phyloP scores from a whole-genome alignment of 2,888 invertebrate species.

The Lasioglossum marginatum region DNA sequence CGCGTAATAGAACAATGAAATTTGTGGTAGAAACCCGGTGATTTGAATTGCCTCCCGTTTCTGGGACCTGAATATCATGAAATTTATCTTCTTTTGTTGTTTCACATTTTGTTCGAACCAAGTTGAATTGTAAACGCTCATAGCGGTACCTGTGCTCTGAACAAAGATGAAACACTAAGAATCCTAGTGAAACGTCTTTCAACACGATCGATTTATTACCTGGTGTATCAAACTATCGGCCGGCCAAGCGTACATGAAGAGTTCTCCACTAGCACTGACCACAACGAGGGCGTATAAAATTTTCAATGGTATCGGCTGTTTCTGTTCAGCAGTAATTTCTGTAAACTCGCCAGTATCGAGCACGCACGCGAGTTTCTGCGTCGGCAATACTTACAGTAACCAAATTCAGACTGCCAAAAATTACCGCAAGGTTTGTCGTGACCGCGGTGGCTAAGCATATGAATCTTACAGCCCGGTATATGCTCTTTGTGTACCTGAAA shows the following conservation, averaged over 20 bases:
- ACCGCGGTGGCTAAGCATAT: conserved; percentile 27
- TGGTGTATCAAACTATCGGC: conserved; percentile 73
- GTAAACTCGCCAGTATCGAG: not conserved
- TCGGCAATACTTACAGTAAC: conserved; percentile 34
- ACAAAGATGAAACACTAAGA: not conserved
- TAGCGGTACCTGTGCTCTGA: conserved; percentile 39
- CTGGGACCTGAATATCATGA: conserved; percentile 57
- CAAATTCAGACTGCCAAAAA: conserved; percentile 49
- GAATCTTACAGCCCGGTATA: not conserved
- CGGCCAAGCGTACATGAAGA: conserved; percentile 75
- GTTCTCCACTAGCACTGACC: conserved; percentile 70
- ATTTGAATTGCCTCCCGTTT: conserved; percentile 44
- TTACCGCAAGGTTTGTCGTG: conserved; percentile 29
- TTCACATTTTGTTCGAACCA: conserved; percentile 36
- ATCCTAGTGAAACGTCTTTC: too few species aligned
- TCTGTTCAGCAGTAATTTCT: conserved; percentile 43
- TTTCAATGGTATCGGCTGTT: conserved; percentile 68
- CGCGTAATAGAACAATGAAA: conserved; percentile 69
- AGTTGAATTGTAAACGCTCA: conserved; percentile 34
- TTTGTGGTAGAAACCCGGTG: conserved; percentile 47
- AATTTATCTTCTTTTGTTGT: conserved; percentile 27
- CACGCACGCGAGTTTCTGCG: not conserved
- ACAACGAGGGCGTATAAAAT: conserved; percentile 63
- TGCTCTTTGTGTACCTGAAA: conserved; percentile 22
- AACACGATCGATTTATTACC: conserved; percentile 52